Percentiles rank a stretch among this genome's conserved stretches.
Evolutionary conservation across 2,797 vertebrate genomes (phyloP).

Genomic region (Characodon lateralis): DNA sequence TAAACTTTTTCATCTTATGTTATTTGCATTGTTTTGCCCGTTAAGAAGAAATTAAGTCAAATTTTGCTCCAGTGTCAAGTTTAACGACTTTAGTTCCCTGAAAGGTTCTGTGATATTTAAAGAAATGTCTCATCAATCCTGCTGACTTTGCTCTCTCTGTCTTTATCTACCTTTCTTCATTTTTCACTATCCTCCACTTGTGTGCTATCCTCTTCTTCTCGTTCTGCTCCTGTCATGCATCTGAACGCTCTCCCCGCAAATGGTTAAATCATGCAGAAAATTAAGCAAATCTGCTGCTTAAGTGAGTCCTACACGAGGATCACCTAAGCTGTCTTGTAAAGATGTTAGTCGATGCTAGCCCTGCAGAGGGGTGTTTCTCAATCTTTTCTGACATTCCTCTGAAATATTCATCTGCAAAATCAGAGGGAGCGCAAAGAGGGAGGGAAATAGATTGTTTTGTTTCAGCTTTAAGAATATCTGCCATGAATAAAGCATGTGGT

Average conservation of each 20-base stretch:
- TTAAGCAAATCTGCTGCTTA: conserved; percentile 73
- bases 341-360: conserved; percentile 43
- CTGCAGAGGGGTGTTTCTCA: conserved; percentile 59
- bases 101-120: conserved; percentile 24
- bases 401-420: conserved; percentile 81
- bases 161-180: conserved; percentile 21
- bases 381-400: conserved; percentile 70
- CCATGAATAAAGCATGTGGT: conserved; percentile 77
- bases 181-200: conserved; percentile 51
- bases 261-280: conserved; percentile 82
- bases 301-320: conserved; percentile 60
- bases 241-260: conserved; percentile 57
- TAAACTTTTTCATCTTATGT: conserved; percentile 8
- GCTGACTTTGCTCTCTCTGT: neutral
- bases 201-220: conserved; percentile 22
- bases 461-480: conserved; percentile 80
- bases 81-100: conserved; percentile 14
- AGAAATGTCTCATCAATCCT: conserved; percentile 9
- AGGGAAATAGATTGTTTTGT: conserved; percentile 78
- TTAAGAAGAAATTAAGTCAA: neutral
- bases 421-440: conserved; percentile 67
- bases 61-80: conserved; percentile 15
- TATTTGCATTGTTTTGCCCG: neutral
- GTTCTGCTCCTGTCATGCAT: conserved; percentile 33
- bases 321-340: conserved; percentile 64